These are phyloP conservation scores for Saturnia pavonia DNA, from an alignment of 2,888 invertebrate genomes.

Conservation along the genomic window DNA sequence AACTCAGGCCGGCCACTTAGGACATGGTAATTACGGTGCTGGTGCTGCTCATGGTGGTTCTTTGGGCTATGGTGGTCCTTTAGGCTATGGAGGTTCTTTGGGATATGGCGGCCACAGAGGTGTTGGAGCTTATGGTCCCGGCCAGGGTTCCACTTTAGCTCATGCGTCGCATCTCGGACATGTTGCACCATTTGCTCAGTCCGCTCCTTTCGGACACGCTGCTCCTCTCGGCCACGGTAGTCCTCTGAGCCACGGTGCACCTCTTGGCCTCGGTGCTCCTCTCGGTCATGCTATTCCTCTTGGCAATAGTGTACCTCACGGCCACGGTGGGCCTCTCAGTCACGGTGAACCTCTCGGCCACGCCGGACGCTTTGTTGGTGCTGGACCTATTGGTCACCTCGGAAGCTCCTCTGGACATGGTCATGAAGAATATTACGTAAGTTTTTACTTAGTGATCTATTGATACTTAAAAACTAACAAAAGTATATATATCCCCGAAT, in stretches of 20 bases:
- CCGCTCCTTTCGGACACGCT: conserved; percentile 36
- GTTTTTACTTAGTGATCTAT: conserved; percentile 23
- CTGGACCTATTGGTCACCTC: conserved; percentile 41
- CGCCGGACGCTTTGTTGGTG: conserved; percentile 38
- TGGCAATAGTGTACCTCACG: conserved; percentile 18
- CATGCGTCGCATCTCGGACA: conserved; percentile 40
- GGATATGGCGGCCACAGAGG: neutral
- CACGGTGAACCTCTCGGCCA: conserved; percentile 40
- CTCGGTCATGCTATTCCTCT: conserved; percentile 41
- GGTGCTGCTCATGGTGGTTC: conserved; percentile 26
- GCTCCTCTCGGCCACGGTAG: conserved; percentile 41
- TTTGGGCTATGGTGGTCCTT: conserved; percentile 41
- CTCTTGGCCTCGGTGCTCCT: conserved; percentile 35
- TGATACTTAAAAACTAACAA: no score
- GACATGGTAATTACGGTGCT: conserved; percentile 47
- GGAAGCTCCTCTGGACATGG: conserved; percentile 41
- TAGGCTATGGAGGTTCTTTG: conserved; percentile 19
- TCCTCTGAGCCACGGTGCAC: conserved; percentile 37
- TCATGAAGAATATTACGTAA: conserved; percentile 63
- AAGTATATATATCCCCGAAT: no score
- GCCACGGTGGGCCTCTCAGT: conserved; percentile 37
- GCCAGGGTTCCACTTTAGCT: conserved; percentile 28
- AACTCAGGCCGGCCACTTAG: conserved; percentile 75
- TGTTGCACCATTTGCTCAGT: conserved; percentile 36
- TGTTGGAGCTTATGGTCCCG: conserved; percentile 1